Base-by-base conservation (phyloP, 2,888 invertebrate species). In the Caenorhabditis drosophilae region DNA sequence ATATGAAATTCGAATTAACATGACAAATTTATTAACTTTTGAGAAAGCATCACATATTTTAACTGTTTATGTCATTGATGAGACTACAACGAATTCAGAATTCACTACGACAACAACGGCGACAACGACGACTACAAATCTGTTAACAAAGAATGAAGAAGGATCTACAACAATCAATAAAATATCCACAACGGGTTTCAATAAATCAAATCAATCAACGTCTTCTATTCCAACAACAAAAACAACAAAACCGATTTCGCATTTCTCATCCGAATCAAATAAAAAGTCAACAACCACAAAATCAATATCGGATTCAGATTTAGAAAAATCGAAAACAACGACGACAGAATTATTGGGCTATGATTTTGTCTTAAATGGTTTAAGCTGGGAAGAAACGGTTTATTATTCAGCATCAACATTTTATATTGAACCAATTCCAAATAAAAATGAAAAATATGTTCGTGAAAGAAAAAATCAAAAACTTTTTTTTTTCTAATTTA, bases 1-100 rank as follows among this genome's bases (percentile, higher is more conserved):
- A 7, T 62, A 48, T 42, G 47, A 62, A 18, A 51, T 62, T 16
- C 26, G 42, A 15, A 62, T 62, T 35, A 55, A 56, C 23, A 42
- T 55, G 51, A 62, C 61, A 1, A 47, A 62, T n/a, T 18, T 11
- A 0, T 9, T n/a, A 7, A 62, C 61, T 2, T 18, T n/a, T 2
- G 22, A 51, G 15, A 31, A 36, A 9, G 56, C 27, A 7, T 40
- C 35, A 7, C 61, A 62, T 35, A 36, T 56, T 31, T 38, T 62
- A 15, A 55, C 41, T 0, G 44, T 62, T 4, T 22, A 62, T 42
- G 47, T 62, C 0, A 36, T 62, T 23, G 44, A 15, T 2, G 47
- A 46, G 11, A 36, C 55, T 11, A 45, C 60, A 1, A 48, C 38
- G 12, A 38, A 38, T 16, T 44, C 31, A 6, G 46, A 41, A 1